Evolutionary conservation across 2,888 invertebrate species (phyloP).

Genomic region (Eupithecia tripunctaria): DNA sequence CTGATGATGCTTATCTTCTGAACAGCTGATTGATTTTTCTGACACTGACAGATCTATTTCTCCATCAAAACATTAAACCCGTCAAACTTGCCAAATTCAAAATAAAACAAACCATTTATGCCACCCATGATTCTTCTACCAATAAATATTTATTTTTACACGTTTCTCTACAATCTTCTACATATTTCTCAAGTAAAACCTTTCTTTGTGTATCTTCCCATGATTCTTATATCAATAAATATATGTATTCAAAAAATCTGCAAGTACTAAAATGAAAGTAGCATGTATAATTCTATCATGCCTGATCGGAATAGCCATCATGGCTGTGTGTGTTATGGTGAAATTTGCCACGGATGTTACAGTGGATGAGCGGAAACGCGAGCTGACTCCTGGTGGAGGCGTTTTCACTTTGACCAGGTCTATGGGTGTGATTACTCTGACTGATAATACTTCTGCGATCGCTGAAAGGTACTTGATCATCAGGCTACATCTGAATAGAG

Average conservation of each 20-base stretch:
- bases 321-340: constrained; percentile 77
- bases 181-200: background rate
- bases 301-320: constrained; percentile 65
- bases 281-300: constrained; percentile 66
- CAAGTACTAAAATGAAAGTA: constrained; percentile 60
- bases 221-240: background rate
- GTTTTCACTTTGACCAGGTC: constrained; percentile 56
- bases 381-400: constrained; percentile 45
- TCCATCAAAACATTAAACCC: background rate
- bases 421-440: constrained; percentile 64
- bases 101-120: background rate
- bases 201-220: background rate
- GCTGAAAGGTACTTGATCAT: constrained; percentile 41
- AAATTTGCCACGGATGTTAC: constrained; percentile 76
- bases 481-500: background rate
- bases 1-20: too few species aligned
- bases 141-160: background rate
- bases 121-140: background rate
- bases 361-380: constrained; percentile 62
- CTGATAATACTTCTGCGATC: constrained; percentile 51
- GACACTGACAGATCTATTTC: background rate
- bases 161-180: background rate
- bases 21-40: background rate
- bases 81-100: background rate
- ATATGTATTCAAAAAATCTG: background rate